Conservation (phyloP, 2,113 vertebrate genomes). For the Hiodon alosoides region DNA sequence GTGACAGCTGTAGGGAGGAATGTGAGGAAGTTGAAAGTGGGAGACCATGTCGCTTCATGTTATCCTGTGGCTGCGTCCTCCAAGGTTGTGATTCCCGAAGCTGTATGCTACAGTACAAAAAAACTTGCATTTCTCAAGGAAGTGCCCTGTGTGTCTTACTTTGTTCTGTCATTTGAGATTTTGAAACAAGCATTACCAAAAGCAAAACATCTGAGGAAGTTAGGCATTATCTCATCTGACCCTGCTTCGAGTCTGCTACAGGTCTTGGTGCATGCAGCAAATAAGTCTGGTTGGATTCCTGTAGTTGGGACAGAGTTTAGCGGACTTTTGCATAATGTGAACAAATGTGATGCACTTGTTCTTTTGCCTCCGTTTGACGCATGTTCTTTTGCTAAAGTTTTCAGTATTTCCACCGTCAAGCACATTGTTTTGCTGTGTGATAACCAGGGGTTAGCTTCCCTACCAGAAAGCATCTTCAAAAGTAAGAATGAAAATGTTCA, state of each 20-base stretch:
- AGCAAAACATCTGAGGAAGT: conserved; percentile 45
- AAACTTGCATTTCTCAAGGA: conserved; percentile 60
- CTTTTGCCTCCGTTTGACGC: conserved; percentile 59
- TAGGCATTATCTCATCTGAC: conserved; percentile 63
- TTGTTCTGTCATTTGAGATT: conserved; percentile 71
- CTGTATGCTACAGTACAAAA: conserved; percentile 60
- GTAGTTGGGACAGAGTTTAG: conserved; percentile 37
- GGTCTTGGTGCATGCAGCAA: conserved; percentile 61
- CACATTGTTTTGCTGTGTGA: conserved; percentile 63
- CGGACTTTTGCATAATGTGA: conserved; percentile 29
- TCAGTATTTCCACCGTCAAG: conserved; percentile 38
- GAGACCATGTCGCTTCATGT: conserved; percentile 68
- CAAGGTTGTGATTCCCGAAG: conserved; percentile 61
- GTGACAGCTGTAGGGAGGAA: conserved; percentile 61
- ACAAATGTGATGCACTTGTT: conserved; percentile 55
- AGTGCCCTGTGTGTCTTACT: conserved; percentile 71
- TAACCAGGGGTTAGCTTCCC: conserved; percentile 35
- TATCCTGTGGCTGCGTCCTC: conserved; percentile 62
- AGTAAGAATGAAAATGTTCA: conserved; percentile 47
- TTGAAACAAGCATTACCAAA: conserved; percentile 48
- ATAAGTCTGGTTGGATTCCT: conserved; percentile 65
- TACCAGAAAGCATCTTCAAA: conserved; percentile 32
- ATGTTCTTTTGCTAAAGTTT: conserved; percentile 37
- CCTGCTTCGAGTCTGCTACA: conserved; percentile 59
- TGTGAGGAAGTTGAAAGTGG: conserved; percentile 62